Evolutionary conservation across 2,797 vertebrate genomes (phyloP), one percentile per base, ranked within the genome.

Genomic region (Hemibagrus guttatus): DNA sequence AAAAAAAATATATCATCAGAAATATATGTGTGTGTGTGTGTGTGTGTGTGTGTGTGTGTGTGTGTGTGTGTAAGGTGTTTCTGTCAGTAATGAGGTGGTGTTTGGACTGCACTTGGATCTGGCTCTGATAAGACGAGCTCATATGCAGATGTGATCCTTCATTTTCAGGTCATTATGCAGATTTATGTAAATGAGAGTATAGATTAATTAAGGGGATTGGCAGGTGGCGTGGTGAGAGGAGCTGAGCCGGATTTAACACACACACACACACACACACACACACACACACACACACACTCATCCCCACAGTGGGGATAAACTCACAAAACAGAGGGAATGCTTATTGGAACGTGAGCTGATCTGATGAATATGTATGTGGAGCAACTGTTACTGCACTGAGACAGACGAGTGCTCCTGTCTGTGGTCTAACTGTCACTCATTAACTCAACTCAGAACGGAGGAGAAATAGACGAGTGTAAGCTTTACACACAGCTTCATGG

Each of bases 91-190:
- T 56, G 78, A 86, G 83, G 64, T 84, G 49, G 82, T 87, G 42
- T 87, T 75, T 85, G 81, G 76, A 61, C 56, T 54, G 81, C 78
- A 78, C 35, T 54, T 75, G 74, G 86, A 88, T 90, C 85, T 79
- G 31, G 46, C 75, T 82, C 35, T 81, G 83, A 76, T 80, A 87
- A 80, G 71, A 80, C 26, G 76, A 80, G 64, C 80, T 71, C 81
- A 81, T 84, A 90, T 89, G 86, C 68, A 87, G 87, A 90, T 88
- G 84, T 86, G 81, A 76, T 63, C 56, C 85, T 84, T 86, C 84
- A 83, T 90, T 90, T 86, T 86, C 63, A 90, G 84, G 86, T 82
- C 75, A 78, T 86, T 87, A 87, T 90, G 86, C 89, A 90, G 87
- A 90, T 89, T 86, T 87, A 90, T 87, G 87, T 68, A 88, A 89